phyloP scores from a whole-genome alignment of 2,797 vertebrate species.

The Enteromius fasciolatus region DNA sequence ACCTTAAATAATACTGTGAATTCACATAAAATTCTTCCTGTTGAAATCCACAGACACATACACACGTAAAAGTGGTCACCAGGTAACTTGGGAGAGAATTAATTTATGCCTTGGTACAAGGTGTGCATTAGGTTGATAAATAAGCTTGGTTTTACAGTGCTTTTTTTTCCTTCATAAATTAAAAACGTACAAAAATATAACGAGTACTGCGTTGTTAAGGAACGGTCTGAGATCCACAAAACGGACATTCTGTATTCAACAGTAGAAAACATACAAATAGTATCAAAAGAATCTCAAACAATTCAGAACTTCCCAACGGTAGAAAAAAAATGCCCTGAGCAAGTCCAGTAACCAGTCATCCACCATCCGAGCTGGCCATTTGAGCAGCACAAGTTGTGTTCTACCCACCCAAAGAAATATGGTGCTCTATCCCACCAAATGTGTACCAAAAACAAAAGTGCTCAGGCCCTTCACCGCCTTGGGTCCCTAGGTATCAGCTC shows the following conservation, averaged over 20 bases:
- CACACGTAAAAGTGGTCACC: slow-evolving; percentile 56
- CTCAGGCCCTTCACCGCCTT: slow-evolving; percentile 61
- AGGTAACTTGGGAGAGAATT: slow-evolving; percentile 63
- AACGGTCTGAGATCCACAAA: slow-evolving; percentile 55
- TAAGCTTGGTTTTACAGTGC: slow-evolving; percentile 79
- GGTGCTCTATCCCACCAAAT: neutral
- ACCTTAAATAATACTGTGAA: slow-evolving; percentile 70
- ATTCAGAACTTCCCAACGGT: slow-evolving; percentile 18
- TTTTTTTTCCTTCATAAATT: slow-evolving; percentile 78
- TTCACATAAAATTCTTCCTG: slow-evolving; percentile 71
- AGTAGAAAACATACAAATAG: slow-evolving; percentile 45
- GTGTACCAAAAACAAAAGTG: slow-evolving; percentile 65
- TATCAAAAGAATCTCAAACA: slow-evolving; percentile 32
- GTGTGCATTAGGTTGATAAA: slow-evolving; percentile 72
- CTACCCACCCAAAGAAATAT: neutral
- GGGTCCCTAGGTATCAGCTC: slow-evolving; percentile 66
- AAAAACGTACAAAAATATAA: slow-evolving; percentile 70
- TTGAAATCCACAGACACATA: slow-evolving; percentile 55
- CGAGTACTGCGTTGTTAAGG: slow-evolving; percentile 65
- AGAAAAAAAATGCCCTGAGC: slow-evolving; percentile 34
- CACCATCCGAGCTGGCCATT: slow-evolving; percentile 10
- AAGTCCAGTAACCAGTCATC: slow-evolving; percentile 19
- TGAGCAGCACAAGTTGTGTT: slow-evolving; percentile 30
- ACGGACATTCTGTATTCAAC: slow-evolving; percentile 57
- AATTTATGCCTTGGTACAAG: slow-evolving; percentile 63